A percentile compares a stretch with the other conserved stretches of the same genome.
phyloP scores from a whole-genome alignment of 2,113 vertebrate species.

The Aegithalos caudatus region DNA sequence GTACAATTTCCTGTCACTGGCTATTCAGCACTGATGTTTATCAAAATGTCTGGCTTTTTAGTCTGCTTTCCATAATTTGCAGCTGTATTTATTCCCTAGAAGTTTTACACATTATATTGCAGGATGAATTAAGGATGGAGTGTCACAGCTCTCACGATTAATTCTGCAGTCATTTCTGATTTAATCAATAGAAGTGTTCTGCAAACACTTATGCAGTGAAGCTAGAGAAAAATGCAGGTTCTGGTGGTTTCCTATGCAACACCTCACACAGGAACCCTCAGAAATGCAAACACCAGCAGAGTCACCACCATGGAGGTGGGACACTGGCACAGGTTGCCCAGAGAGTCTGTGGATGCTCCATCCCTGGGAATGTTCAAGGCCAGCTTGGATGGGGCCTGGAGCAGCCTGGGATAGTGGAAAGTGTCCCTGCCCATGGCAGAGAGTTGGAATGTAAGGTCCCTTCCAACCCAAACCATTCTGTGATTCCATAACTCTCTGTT shows the following conservation, averaged over 20 bases:
- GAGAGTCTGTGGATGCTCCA: not conserved
- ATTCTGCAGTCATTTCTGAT: not conserved
- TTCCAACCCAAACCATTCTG: not conserved
- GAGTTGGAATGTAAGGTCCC: rapidly evolving
- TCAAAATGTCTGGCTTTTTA: not conserved
- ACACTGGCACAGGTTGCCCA: not conserved
- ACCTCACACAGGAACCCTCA: not conserved
- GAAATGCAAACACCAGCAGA: not conserved
- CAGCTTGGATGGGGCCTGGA: not conserved
- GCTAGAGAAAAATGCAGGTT: not conserved
- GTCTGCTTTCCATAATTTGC: not conserved
- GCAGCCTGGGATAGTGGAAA: not conserved
- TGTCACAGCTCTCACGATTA: not conserved
- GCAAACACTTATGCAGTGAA: not conserved
- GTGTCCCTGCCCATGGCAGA: not conserved
- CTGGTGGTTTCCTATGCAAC: not conserved
- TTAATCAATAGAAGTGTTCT: not conserved
- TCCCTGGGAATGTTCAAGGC: not conserved
- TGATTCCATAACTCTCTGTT: not conserved
- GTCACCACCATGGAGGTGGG: not conserved
- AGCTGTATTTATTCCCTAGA: not conserved
- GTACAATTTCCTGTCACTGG: not conserved
- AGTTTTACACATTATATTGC: not conserved
- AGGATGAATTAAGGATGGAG: not conserved
- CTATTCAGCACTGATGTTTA: not conserved